phyloP scores from a whole-genome alignment of 2,113 vertebrate species.

The Cathartes aura region DNA sequence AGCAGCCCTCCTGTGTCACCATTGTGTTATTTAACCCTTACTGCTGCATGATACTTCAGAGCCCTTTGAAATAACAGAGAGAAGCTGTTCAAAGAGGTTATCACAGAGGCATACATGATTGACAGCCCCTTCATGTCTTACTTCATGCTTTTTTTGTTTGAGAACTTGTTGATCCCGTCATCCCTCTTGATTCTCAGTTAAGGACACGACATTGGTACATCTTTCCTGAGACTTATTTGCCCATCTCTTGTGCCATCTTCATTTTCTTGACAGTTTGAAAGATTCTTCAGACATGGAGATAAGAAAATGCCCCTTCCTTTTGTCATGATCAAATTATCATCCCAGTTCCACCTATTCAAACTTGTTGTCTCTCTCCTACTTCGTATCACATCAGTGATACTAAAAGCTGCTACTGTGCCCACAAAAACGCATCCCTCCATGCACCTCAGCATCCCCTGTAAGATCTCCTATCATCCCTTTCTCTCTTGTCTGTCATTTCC shows the following conservation, averaged over 20 bases:
- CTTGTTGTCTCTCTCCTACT: not conserved
- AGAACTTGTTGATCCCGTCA: not conserved
- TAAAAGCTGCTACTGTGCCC: not conserved
- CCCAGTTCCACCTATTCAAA: not conserved
- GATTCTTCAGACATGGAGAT: not conserved
- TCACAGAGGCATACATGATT: not conserved
- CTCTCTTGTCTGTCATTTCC: not conserved
- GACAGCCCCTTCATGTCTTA: not conserved
- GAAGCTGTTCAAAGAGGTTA: not conserved
- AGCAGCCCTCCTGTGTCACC: not conserved
- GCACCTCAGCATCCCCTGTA: not conserved
- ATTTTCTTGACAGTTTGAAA: not conserved
- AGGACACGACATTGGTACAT: not conserved
- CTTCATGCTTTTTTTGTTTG: not conserved
- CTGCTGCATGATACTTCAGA: not conserved
- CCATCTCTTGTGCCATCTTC: not conserved
- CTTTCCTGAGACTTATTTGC: not conserved
- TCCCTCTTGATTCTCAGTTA: not conserved
- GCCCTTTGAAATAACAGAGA: not conserved
- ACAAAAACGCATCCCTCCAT: not conserved
- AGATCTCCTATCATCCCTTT: not conserved
- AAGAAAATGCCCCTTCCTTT: not conserved
- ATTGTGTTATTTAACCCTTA: not conserved
- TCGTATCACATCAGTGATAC: not conserved
- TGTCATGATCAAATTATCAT: not conserved